These are phyloP conservation scores for Pionites leucogaster DNA, from an alignment of 2,113 vertebrate genomes.

Conservation along the genomic window DNA sequence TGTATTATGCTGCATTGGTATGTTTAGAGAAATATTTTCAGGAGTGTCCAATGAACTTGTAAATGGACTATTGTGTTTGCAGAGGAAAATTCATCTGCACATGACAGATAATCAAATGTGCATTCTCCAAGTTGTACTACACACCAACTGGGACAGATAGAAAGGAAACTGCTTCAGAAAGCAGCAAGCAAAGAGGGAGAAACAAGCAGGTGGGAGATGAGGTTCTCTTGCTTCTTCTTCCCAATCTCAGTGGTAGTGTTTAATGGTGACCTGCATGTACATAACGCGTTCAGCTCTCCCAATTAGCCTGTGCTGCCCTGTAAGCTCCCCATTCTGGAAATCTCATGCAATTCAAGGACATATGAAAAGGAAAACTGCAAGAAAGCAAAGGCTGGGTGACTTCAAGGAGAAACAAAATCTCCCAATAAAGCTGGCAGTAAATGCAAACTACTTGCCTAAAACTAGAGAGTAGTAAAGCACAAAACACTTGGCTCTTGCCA, in stretches of 20 bases:
- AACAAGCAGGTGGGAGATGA: accelerated
- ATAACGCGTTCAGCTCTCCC: accelerated
- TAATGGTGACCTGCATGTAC: accelerated
- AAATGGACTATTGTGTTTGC: not conserved
- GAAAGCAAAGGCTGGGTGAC: not conserved
- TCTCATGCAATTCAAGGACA: not conserved
- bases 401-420: conserved; percentile 21
- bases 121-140: not conserved
- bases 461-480: not conserved
- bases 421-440: not conserved
- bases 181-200: not conserved
- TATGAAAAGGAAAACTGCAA: not conserved
- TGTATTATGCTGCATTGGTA: not conserved
- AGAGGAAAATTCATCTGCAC: not conserved
- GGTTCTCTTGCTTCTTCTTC: not conserved
- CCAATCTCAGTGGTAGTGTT: not conserved
- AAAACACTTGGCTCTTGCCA: accelerated
- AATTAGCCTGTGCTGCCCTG: not conserved
- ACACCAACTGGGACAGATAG: accelerated
- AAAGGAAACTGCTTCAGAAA: not conserved
- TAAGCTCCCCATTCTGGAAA: not conserved
- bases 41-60: not conserved
- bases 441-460: not conserved
- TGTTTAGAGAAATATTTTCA: not conserved
- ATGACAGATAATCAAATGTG: not conserved